Conservation (phyloP, 2,888 invertebrate genomes). For the Listrodromus nycthemerus region DNA sequence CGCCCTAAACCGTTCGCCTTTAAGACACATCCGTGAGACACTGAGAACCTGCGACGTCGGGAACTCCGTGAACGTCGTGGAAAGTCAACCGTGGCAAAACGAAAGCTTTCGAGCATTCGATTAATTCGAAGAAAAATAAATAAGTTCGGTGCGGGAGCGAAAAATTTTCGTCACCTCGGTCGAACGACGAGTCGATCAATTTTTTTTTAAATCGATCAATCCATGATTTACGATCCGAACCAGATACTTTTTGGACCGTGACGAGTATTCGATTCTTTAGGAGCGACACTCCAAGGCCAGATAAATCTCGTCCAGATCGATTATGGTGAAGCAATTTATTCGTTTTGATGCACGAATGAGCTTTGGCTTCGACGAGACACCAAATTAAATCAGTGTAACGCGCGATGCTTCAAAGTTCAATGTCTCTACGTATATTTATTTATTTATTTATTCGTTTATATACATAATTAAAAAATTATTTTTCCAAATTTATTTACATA, state of each 20-base stretch:
- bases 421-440: not conserved
- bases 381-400: not conserved
- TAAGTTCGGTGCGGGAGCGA: not conserved
- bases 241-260: slow-evolving; percentile 1
- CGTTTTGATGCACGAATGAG: slow-evolving; percentile 36
- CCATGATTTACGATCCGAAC: not conserved
- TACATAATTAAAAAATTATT: not conserved
- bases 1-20: slow-evolving; percentile 33
- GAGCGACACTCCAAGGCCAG: slow-evolving; percentile 42
- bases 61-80: slow-evolving; percentile 6
- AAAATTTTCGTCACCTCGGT: not conserved
- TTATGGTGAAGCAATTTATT: slow-evolving; percentile 59
- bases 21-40: slow-evolving; percentile 43
- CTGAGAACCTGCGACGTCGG: slow-evolving; percentile 32
- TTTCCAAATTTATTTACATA: not conserved
- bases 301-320: slow-evolving; percentile 56
- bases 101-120: not conserved
- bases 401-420: not conserved
- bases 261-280: slow-evolving; percentile 26
- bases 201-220: not conserved
- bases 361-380: slow-evolving; percentile 18
- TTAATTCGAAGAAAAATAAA: not conserved
- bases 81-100: not conserved
- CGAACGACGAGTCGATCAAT: not conserved
- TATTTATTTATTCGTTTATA: not conserved